Conservation (phyloP, 2,113 vertebrate species). For the Donacobius atricapilla region DNA sequence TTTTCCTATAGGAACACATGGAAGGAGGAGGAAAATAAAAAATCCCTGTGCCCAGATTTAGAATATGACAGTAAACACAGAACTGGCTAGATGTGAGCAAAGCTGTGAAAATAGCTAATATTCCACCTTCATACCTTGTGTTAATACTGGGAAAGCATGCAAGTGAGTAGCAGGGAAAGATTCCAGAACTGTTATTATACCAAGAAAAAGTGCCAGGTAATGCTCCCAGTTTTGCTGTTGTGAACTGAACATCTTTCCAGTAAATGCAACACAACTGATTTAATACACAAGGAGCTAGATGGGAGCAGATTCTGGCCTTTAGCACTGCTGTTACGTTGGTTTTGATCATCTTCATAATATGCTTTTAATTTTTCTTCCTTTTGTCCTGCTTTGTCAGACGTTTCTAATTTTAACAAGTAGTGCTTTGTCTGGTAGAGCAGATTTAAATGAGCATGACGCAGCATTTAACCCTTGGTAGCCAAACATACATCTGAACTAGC, state of each 20-base stretch:
- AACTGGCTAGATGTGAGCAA: background rate
- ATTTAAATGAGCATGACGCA: background rate
- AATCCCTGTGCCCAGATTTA: background rate
- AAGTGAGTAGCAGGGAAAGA: background rate
- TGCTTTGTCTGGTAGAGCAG: background rate
- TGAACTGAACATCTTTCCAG: background rate
- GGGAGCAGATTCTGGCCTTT: background rate
- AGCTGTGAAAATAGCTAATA: background rate
- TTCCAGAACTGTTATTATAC: background rate
- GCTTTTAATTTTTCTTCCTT: background rate
- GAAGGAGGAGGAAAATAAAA: background rate
- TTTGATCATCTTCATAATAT: background rate
- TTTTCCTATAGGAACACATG: background rate
- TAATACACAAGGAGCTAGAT: background rate
- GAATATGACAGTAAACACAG: constrained; percentile 5
- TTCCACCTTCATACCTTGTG: background rate
- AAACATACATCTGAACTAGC: background rate
- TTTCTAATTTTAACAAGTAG: background rate
- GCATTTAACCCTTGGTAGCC: background rate
- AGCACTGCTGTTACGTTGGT: background rate
- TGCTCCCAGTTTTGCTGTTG: background rate
- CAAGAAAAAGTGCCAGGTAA: background rate
- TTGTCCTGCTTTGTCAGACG: background rate
- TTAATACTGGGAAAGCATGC: background rate
- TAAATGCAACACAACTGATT: background rate